Evolutionary conservation across 2,797 vertebrate genomes (phyloP).

Genomic region (Myoxocephalus aenaeus): DNA sequence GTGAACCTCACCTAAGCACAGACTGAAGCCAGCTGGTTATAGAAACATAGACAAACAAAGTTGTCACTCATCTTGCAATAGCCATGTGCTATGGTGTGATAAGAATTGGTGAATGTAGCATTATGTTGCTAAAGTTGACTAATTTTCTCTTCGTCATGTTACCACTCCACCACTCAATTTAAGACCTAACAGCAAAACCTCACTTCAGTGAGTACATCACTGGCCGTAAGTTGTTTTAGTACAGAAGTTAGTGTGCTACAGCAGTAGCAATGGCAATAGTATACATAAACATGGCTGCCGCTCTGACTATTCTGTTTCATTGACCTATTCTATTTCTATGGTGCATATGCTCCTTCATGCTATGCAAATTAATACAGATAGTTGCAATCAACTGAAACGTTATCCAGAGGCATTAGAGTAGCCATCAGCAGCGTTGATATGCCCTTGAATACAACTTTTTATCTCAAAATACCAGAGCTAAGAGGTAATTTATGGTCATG

Average conservation of each 20-base stretch:
- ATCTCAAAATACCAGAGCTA: background rate
- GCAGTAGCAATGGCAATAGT: no score
- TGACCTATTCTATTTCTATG: no score
- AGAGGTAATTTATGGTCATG: background rate
- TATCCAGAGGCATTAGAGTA: background rate
- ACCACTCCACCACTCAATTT: no score
- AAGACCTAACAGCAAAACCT: no score
- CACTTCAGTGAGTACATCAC: no score
- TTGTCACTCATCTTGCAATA: background rate
- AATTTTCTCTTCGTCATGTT: no score
- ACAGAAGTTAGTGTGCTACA: no score
- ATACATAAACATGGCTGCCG: no score
- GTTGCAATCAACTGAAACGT: background rate
- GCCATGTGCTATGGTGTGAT: background rate
- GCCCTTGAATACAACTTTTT: background rate
- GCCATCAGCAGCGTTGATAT: background rate
- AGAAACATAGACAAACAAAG: background rate
- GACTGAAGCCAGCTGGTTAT: background rate
- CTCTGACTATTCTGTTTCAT: no score
- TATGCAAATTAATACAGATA: background rate
- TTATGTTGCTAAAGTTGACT: background rate
- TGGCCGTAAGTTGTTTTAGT: no score
- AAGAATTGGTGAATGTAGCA: background rate
- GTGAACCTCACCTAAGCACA: background rate
- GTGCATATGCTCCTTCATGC: background rate